phyloP scores from a whole-genome alignment of 2,797 vertebrate species.

The Scarus forsteni region DNA sequence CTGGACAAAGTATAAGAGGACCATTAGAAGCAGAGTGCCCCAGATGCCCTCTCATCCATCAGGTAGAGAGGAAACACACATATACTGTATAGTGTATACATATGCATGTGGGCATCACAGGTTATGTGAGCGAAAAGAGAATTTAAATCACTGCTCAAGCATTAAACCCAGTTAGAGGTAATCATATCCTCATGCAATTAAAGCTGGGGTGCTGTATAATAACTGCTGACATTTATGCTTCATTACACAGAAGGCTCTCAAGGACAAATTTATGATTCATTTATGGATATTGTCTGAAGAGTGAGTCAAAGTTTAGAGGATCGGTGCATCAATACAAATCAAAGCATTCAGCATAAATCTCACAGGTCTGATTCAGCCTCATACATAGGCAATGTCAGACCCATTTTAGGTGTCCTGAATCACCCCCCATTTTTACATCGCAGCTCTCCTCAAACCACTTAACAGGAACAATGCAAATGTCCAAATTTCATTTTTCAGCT shows the following conservation, averaged over 20 bases:
- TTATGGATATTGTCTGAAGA: not conserved
- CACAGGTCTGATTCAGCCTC: not conserved
- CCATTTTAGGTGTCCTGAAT: too few species aligned
- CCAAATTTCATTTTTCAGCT: too few species aligned
- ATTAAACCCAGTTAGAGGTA: conserved; percentile 26
- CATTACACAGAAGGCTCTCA: not conserved
- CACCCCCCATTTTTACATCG: too few species aligned
- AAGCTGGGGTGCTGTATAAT: not conserved
- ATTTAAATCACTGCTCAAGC: conserved; percentile 3
- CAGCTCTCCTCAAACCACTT: too few species aligned
- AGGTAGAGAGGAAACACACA: conserved; percentile 6
- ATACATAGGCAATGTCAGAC: not conserved
- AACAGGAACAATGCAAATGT: too few species aligned
- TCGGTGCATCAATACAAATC: not conserved
- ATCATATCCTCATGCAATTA: conserved; percentile 14
- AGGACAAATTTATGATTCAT: not conserved
- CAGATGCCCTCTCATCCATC: conserved; percentile 53
- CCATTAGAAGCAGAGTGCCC: conserved; percentile 57
- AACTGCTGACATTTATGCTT: not conserved
- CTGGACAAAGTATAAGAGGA: conserved; percentile 50
- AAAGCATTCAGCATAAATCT: not conserved
- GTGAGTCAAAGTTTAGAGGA: conserved; percentile 35
- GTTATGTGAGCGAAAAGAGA: conserved; percentile 27
- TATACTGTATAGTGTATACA: not conserved
- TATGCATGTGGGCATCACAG: not conserved